Percentiles rank a stretch among this genome's conserved stretches.
Evolutionary conservation across 2,888 invertebrate species (phyloP).

Genomic region (Neelides folsomi): DNA sequence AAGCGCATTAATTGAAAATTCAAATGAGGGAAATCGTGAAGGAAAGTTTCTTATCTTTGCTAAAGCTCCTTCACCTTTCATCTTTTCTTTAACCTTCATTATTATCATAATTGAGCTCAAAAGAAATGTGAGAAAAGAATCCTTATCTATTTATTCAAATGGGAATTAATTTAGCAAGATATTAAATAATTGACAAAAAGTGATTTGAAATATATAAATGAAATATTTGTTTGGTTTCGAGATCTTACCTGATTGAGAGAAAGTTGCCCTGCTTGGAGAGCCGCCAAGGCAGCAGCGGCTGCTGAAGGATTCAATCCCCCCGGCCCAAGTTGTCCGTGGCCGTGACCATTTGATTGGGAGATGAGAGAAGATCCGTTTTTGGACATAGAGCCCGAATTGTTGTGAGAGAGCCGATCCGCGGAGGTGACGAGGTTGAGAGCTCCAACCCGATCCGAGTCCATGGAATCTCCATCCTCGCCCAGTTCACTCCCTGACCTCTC

Average conservation of each 20-base stretch:
- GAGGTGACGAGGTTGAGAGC: slow-evolving; percentile 50
- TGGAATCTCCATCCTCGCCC: slow-evolving; percentile 46
- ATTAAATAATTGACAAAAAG: too few relatives aligned
- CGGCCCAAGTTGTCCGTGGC: slow-evolving; percentile 15
- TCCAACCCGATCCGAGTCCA: slow-evolving; percentile 49
- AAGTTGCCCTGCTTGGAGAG: slow-evolving; percentile 40
- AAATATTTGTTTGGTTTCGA: neutral
- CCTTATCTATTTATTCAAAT: neutral
- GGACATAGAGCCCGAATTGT: slow-evolving; percentile 5
- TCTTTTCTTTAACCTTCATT: too few relatives aligned
- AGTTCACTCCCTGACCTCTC: slow-evolving; percentile 49
- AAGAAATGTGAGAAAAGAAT: too few relatives aligned
- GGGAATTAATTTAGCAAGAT: too few relatives aligned
- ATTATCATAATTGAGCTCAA: too few relatives aligned
- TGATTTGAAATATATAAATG: too few relatives aligned
- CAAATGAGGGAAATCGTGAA: too few relatives aligned
- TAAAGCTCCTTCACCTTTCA: too few relatives aligned
- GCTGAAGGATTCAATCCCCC: slow-evolving; percentile 33
- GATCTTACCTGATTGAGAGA: slow-evolving; percentile 38
- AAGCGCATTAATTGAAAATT: too few relatives aligned
- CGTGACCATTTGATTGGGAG: slow-evolving; percentile 27
- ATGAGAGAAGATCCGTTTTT: slow-evolving; percentile 10
- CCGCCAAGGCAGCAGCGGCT: slow-evolving; percentile 38
- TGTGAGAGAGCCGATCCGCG: slow-evolving; percentile 21
- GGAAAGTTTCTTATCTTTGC: too few relatives aligned